Evolutionary conservation across 2,888 invertebrate species (phyloP).

Genomic region (Eristalinus aeneus): DNA sequence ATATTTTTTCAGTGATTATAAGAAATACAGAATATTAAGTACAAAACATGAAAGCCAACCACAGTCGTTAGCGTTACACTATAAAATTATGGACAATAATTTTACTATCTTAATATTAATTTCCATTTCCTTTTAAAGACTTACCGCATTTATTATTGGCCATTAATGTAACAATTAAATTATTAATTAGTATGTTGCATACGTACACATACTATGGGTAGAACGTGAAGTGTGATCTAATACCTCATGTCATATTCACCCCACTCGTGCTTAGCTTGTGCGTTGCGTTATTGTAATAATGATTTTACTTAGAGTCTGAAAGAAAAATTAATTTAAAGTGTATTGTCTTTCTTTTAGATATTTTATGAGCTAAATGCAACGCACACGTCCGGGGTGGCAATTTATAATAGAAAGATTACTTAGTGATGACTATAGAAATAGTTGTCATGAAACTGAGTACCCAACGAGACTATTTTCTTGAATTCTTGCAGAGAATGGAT

Average conservation of each 20-base stretch:
- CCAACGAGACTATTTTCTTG: conserved; percentile 18
- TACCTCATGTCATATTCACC: conserved; percentile 25
- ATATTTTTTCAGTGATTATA: background rate
- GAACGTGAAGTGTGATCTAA: conserved; percentile 31
- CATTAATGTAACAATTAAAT: conserved; percentile 39
- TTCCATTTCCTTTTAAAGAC: conserved; percentile 36
- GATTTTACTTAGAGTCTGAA: background rate
- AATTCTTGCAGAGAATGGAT: conserved; percentile 16
- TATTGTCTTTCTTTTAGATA: background rate
- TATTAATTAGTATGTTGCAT: conserved; percentile 23
- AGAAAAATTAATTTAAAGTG: background rate
- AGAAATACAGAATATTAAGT: conserved; percentile 6
- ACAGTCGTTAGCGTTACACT: background rate
- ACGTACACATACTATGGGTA: background rate
- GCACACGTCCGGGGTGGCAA: background rate
- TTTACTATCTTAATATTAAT: background rate
- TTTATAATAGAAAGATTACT: conserved; percentile 20
- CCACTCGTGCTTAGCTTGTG: background rate
- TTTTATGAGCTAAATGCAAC: background rate
- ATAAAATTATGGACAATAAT: background rate
- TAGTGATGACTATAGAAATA: conserved; percentile 14
- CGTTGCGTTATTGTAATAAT: conserved; percentile 25
- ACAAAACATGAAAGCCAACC: conserved; percentile 12
- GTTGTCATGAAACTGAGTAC: conserved; percentile 32
- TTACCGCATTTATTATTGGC: conserved; percentile 29